Evolutionary conservation across 2,888 invertebrate species (phyloP).

Genomic region (Cerastis leucographa): DNA sequence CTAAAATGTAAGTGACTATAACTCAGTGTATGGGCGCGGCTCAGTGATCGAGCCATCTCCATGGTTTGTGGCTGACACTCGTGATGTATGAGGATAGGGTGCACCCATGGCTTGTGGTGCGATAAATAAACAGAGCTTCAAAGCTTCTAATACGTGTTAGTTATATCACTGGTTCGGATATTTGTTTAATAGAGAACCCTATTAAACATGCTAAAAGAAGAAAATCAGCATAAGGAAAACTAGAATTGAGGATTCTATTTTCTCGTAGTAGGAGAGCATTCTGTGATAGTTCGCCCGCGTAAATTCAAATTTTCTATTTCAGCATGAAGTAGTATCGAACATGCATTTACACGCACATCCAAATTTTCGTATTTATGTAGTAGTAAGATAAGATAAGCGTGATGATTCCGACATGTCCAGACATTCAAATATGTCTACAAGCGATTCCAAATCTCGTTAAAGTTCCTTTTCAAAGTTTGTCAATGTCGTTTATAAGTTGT

Average conservation of each 20-base stretch:
- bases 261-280: too few species aligned
- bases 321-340: background rate
- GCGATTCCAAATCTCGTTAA: slow-evolving; percentile 1
- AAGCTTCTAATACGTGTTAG: background rate
- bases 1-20: slow-evolving; percentile 31
- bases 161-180: background rate
- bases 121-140: background rate
- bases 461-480: slow-evolving; percentile 26
- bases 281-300: background rate
- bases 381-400: background rate
- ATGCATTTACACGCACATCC: background rate
- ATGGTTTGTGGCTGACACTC: background rate
- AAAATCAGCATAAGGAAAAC: background rate
- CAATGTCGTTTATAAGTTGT: slow-evolving; percentile 36
- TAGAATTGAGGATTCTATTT: background rate
- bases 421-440: slow-evolving; percentile 5
- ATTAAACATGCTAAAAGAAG: background rate
- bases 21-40: slow-evolving; percentile 31
- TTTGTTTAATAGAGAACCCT: background rate
- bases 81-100: slow-evolving; percentile 31
- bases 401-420: background rate
- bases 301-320: background rate
- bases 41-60: slow-evolving; percentile 27
- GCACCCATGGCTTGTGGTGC: background rate
- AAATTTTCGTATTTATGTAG: background rate